Evolutionary conservation across 1,140 invertebrate species (phyloP), one percentile per base, ranked within the genome.

Genomic region (Oreohelix idahoensis): DNA sequence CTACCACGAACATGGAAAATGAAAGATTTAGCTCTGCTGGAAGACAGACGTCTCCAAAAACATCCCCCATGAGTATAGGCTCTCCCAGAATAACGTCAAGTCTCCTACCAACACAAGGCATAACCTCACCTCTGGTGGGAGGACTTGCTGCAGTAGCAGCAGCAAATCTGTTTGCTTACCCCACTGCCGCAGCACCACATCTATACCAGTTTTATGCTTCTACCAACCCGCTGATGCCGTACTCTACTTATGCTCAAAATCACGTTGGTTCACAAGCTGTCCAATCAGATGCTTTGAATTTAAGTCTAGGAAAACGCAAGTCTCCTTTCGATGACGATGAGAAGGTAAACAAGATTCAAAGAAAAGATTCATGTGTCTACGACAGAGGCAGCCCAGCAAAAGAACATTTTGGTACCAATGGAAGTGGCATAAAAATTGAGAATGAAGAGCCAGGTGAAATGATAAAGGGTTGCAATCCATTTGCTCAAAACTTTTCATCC

Each of bases 261-360:
- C 87, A 87, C 38, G 82, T 84, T 79, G 11, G 20, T 20, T 83
- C 87, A 79, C 86, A 82, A 42, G 84, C 86, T 35, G 84, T 86
- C 35, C 90, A 90, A 81, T 83, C 84, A n/a, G 87, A 90, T 80
- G 90, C 90, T 26, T 86, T 91, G 45, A 90, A 91, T 80, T 86
- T 91, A 42, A 89, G 87, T 71, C 74, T 90, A 15, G 49, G 79
- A 29, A 69, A 79, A 26, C 51, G 81, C 2, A 79, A 76, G 29
- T 58, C 70, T 26, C 38, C 70, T 1, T 78, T 63, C n/a, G 38
- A 69, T 0, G 53, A 83, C 1, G 77, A 58, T 26, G 79, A 51
- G 20, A 36, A 74, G 49, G 17, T 11, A 1, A 8, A 51, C 42
- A 45, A 35, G 29, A 35, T 13, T 32, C 39, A 76, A 51, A 49